Evolutionary conservation across 2,888 invertebrate species (phyloP).

Genomic region (Amphimallon solstitiale): DNA sequence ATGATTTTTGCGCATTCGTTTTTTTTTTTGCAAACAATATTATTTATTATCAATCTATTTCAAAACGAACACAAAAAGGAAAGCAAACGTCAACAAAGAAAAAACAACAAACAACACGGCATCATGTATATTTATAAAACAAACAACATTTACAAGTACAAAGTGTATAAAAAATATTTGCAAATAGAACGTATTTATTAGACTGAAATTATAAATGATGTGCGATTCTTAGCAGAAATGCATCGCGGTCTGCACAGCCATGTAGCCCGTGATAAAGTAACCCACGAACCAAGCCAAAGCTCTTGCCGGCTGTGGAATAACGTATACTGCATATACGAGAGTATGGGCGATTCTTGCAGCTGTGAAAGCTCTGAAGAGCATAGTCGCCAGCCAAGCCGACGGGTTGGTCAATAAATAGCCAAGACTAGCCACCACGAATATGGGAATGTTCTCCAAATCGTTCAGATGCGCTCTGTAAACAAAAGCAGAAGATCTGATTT

Average conservation of each 20-base stretch:
- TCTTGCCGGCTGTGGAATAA: constrained; percentile 66
- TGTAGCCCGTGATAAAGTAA: constrained; percentile 43
- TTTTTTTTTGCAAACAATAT: too few species aligned
- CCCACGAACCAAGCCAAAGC: constrained; percentile 42
- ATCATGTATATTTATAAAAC: too few species aligned
- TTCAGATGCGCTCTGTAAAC: constrained; percentile 73
- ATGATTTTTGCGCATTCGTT: too few species aligned
- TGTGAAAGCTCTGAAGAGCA: constrained; percentile 69
- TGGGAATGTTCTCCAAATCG: constrained; percentile 77
- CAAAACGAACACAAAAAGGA: too few species aligned
- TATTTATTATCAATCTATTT: too few species aligned
- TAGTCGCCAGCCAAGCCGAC: constrained; percentile 62
- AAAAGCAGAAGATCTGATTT: constrained; percentile 4
- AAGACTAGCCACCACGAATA: constrained; percentile 71
- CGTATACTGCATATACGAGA: constrained; percentile 71
- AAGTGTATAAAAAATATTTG: too few species aligned
- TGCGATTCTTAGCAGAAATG: constrained; percentile 26
- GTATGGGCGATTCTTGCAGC: constrained; percentile 70
- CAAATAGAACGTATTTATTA: too few species aligned
- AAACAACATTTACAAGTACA: too few species aligned
- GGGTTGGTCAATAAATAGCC: constrained; percentile 72
- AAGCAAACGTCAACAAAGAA: too few species aligned
- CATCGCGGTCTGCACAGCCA: constrained; percentile 42
- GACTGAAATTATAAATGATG: too few species aligned
- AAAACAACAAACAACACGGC: too few species aligned